phyloP scores from a whole-genome alignment of 2,888 invertebrate genomes.

The Megamerina dolium region DNA sequence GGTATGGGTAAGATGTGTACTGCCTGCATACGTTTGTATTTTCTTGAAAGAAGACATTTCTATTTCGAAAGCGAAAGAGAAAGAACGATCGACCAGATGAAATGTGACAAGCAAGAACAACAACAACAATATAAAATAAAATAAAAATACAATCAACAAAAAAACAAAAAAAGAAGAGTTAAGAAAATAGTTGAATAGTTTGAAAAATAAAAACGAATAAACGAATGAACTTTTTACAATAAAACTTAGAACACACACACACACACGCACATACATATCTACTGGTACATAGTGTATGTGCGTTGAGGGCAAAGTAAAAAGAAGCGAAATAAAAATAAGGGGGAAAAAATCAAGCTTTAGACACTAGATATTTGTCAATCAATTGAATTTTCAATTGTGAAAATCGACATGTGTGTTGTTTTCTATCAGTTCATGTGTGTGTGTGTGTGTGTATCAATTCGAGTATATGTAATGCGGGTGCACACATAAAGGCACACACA shows the following conservation, averaged over 20 bases:
- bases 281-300: background rate
- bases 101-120: constrained; percentile 4
- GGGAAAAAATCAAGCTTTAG: background rate
- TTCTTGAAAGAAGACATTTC: too few species aligned
- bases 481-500: background rate
- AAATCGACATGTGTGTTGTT: constrained; percentile 8
- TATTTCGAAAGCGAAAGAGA: too few species aligned
- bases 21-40: too few species aligned
- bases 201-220: too few species aligned
- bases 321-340: background rate
- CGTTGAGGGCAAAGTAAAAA: background rate
- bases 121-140: background rate
- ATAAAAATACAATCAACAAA: background rate
- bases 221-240: too few species aligned
- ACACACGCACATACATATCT: background rate
- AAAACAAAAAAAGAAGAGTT: background rate
- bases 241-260: background rate
- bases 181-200: background rate
- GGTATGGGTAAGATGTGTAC: too few species aligned
- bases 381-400: constrained; percentile 21
- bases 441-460: constrained; percentile 2
- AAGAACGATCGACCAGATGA: too few species aligned
- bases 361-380: constrained; percentile 20
- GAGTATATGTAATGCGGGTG: constrained; percentile 4
- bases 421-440: background rate